Conservation (phyloP, 2,113 vertebrate species). For the Desmodus rotundus region DNA sequence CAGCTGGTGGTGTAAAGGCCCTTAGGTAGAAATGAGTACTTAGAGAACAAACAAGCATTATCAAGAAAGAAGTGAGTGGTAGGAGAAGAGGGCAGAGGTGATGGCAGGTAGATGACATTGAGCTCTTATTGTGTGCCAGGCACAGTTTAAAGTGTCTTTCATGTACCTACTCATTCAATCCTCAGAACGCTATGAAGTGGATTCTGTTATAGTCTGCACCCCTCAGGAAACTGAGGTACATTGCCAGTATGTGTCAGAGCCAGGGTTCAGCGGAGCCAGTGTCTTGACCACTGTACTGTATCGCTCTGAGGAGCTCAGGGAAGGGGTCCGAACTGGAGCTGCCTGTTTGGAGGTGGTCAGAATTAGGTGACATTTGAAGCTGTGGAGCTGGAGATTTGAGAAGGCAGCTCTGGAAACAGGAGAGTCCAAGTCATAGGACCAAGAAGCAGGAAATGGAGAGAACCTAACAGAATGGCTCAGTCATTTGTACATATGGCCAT, state of each 20-base stretch:
- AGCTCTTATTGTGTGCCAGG: background rate
- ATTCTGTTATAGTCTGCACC: background rate
- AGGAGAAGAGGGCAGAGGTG: background rate
- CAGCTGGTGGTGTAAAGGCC: background rate
- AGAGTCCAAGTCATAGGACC: background rate
- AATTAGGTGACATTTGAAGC: background rate
- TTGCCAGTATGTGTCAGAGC: background rate
- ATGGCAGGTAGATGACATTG: background rate
- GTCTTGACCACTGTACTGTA: background rate
- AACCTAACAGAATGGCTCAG: background rate
- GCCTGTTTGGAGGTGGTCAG: background rate
- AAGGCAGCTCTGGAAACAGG: background rate
- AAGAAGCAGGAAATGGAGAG: background rate
- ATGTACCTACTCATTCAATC: background rate
- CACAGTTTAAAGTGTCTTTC: background rate
- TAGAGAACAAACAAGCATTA: background rate
- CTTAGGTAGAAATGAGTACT: background rate
- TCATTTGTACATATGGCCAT: background rate
- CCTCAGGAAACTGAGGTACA: background rate
- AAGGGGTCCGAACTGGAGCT: background rate
- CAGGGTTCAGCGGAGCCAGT: background rate
- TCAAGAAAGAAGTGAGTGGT: background rate
- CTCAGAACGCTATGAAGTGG: background rate
- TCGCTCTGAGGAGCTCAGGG: background rate
- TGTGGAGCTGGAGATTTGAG: background rate